Percentiles rank a stretch among this genome's conserved stretches.
These are phyloP conservation scores for Lepidocyrtoides sp. DNA, from an alignment of 2,888 invertebrate species.

Conservation along the genomic window DNA sequence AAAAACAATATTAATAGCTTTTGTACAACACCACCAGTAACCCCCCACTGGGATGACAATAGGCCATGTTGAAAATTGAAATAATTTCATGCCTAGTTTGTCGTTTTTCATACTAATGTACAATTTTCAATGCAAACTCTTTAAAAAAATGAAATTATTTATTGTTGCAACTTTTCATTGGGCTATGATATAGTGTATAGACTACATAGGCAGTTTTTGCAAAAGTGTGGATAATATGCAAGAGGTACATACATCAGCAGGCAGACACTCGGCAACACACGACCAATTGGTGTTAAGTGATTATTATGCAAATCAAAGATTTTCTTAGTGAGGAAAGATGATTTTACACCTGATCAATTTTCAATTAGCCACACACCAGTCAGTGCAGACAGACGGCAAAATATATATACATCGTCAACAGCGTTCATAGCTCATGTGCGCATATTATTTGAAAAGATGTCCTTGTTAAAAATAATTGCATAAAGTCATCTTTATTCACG, in stretches of 20 bases:
- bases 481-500: constrained; percentile 8
- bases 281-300: constrained; percentile 45
- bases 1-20: too few relatives aligned
- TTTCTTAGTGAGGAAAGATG: constrained; percentile 35
- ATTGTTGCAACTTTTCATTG: constrained; percentile 11
- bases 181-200: too few relatives aligned
- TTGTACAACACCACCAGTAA: not conserved
- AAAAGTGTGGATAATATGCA: not conserved
- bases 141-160: constrained; percentile 14
- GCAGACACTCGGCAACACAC: constrained; percentile 27
- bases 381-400: not conserved
- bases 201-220: not conserved
- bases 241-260: not conserved
- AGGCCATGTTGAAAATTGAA: constrained; percentile 19
- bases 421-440: not conserved
- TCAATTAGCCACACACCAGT: constrained; percentile 52
- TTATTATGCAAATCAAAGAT: constrained; percentile 44
- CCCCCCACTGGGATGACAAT: not conserved
- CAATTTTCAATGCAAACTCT: constrained; percentile 33
- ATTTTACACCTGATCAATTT: constrained; percentile 75
- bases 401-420: not conserved
- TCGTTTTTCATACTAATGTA: constrained; percentile 44
- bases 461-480: constrained; percentile 45
- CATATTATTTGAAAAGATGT: constrained; percentile 48
- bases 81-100: constrained; percentile 38